Percentiles rank a stretch among this genome's conserved stretches.
These are phyloP conservation scores for Popillia japonica DNA, from an alignment of 1,140 invertebrate genomes.

Conservation along the genomic window DNA sequence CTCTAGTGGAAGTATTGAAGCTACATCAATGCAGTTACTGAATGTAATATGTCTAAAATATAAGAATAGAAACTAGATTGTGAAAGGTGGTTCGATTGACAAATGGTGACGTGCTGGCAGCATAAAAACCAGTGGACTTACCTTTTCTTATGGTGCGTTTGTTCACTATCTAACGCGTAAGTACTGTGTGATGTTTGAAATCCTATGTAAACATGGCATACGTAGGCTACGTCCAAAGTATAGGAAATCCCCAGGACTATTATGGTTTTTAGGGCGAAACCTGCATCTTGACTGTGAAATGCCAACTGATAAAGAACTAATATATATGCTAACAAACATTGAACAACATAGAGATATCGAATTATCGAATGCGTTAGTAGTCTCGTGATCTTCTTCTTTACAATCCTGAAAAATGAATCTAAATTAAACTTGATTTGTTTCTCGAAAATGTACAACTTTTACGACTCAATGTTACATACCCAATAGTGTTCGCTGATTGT, in stretches of 20 bases:
- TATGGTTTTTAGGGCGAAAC: too few species aligned
- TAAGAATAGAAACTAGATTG: neutral
- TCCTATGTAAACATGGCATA: slow-evolving; percentile 30
- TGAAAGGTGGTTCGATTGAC: neutral
- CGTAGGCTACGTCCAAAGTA: slow-evolving; percentile 19
- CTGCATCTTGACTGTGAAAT: neutral
- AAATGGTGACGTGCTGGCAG: too few species aligned
- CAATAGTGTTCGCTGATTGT: neutral
- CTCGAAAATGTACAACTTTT: too few species aligned
- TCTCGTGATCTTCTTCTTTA: neutral
- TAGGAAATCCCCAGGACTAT: slow-evolving; percentile 2
- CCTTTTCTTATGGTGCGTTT: neutral
- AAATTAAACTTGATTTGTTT: too few species aligned
- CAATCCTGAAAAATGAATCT: neutral
- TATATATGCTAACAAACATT: slow-evolving; percentile 18
- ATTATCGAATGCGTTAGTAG: neutral
- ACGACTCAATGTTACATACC: too few species aligned
- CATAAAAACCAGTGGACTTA: neutral
- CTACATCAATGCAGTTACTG: neutral
- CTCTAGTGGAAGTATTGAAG: slow-evolving; percentile 25
- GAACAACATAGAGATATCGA: neutral
- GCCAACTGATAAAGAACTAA: slow-evolving; percentile 37
- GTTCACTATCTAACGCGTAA: too few species aligned
- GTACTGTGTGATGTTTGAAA: neutral
- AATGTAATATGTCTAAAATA: neutral